These are phyloP conservation scores for Vespertilio murinus DNA, from an alignment of 2,797 vertebrate genomes.

Conservation along the genomic window DNA sequence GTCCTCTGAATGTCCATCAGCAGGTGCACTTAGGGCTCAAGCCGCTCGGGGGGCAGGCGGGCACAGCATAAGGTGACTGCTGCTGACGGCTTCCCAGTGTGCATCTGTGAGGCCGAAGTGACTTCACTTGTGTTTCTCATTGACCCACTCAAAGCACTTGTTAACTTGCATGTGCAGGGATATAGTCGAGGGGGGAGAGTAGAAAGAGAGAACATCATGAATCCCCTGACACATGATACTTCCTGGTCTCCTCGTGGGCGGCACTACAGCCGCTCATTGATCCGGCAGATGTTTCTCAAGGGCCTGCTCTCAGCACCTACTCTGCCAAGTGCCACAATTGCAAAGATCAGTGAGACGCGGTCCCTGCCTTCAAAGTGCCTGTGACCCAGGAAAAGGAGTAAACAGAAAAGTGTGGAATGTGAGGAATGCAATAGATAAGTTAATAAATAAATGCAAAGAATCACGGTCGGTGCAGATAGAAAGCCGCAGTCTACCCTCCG, in stretches of 20 bases:
- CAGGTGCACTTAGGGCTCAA: background rate
- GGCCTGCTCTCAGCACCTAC: background rate
- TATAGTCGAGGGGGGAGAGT: background rate
- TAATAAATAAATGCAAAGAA: background rate
- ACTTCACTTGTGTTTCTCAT: background rate
- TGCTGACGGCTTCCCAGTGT: background rate
- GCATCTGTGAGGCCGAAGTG: background rate
- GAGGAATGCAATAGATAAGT: background rate
- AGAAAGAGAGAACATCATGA: background rate
- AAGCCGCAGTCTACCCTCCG: background rate
- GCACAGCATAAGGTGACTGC: background rate
- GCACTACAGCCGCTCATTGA: fast-evolving
- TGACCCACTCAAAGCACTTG: background rate
- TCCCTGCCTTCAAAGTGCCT: background rate
- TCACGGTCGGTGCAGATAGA: background rate
- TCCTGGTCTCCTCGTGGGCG: background rate
- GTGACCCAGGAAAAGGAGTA: background rate
- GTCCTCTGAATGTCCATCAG: fast-evolving
- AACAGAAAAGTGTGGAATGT: background rate
- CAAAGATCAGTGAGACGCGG: background rate
- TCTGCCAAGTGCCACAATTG: background rate
- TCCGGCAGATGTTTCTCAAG: background rate
- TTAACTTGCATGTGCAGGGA: background rate
- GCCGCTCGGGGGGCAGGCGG: background rate
- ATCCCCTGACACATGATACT: background rate